These are phyloP conservation scores for Eulemur rufifrons DNA, from an alignment of 2,113 vertebrate genomes.

Conservation along the genomic window DNA sequence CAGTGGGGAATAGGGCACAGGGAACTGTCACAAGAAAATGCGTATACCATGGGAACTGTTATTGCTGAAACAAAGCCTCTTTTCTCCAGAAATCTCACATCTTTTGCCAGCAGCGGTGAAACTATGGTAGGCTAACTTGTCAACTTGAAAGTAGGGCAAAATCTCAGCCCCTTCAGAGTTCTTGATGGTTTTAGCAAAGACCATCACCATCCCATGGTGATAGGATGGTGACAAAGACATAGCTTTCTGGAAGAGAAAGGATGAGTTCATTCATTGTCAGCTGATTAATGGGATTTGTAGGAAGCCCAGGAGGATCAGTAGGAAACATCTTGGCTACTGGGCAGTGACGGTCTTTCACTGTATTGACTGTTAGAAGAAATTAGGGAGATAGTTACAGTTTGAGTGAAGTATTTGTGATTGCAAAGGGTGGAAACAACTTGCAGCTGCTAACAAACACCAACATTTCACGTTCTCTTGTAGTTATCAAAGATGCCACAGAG, in stretches of 20 bases:
- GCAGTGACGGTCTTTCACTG: not conserved
- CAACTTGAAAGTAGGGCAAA: not conserved
- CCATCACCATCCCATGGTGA: too few relatives aligned
- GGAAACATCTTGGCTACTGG: not conserved
- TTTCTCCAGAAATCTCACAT: accelerated
- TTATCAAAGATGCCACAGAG: not conserved
- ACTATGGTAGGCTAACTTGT: not conserved
- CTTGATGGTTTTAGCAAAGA: not conserved
- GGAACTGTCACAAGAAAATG: not conserved
- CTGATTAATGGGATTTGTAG: not conserved
- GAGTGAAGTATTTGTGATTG: not conserved
- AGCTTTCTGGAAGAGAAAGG: not conserved
- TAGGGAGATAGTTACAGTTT: not conserved
- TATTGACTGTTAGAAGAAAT: not conserved
- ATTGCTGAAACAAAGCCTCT: not conserved
- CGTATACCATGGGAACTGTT: not conserved
- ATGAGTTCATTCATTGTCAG: not conserved
- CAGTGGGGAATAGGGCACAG: not conserved
- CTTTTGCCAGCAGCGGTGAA: not conserved
- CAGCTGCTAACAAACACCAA: too few relatives aligned
- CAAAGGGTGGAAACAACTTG: not conserved
- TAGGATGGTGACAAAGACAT: not conserved
- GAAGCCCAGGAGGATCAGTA: not conserved
- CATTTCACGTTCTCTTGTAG: not conserved
- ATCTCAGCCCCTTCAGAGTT: not conserved